These are phyloP conservation scores for Mormyrus iriodes DNA, from an alignment of 2,113 vertebrate genomes.

Conservation along the genomic window DNA sequence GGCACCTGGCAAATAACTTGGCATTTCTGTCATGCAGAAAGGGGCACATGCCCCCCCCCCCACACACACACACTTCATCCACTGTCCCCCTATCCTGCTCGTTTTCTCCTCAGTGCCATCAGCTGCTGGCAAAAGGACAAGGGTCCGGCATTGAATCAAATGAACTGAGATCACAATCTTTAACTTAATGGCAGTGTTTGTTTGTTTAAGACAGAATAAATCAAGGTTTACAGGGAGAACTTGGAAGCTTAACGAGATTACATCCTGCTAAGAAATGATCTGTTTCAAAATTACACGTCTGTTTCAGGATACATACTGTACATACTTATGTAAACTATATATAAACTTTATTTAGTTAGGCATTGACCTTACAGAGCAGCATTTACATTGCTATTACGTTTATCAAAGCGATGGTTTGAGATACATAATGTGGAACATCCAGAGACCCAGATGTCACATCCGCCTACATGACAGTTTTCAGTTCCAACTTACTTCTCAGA, in stretches of 20 bases:
- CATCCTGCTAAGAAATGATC: not conserved
- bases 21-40: conserved; percentile 34
- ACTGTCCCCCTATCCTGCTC: conserved; percentile 12
- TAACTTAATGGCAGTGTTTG: conserved; percentile 34
- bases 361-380: not conserved
- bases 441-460: not conserved
- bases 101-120: not conserved
- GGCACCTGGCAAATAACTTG: conserved; percentile 39
- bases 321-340: not conserved
- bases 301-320: not conserved
- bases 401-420: not conserved
- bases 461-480: not conserved
- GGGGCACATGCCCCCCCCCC: not conserved
- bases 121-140: conserved; percentile 14
- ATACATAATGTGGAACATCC: not conserved
- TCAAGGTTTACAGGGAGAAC: not conserved
- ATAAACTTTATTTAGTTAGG: not conserved
- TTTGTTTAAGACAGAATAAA: conserved; percentile 33
- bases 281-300: not conserved
- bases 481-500: not conserved
- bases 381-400: not conserved
- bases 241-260: not conserved
- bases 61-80: not conserved
- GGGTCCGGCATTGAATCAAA: conserved; percentile 14
- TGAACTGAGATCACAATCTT: conserved; percentile 34